Evolutionary conservation across 2,113 vertebrate species (phyloP).

Genomic region (Perca schrenkii): DNA sequence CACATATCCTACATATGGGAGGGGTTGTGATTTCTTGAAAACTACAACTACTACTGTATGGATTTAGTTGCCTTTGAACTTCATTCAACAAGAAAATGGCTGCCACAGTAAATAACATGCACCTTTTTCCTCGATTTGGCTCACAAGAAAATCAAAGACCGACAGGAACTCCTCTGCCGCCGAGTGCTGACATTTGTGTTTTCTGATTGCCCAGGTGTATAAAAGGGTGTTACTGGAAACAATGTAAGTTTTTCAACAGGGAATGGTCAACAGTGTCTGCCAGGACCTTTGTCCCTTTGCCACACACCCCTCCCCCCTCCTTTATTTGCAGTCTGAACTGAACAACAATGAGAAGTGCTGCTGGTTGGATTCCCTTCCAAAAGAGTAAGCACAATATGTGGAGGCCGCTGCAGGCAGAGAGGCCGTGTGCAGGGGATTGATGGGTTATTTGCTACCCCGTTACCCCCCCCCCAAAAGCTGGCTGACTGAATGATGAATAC

Average conservation of each 20-base stretch:
- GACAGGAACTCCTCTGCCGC: background rate
- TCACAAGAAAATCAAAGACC: background rate
- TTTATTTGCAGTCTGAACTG: constrained; percentile 67
- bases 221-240: constrained; percentile 38
- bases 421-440: constrained; percentile 54
- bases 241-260: constrained; percentile 67
- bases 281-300: constrained; percentile 72
- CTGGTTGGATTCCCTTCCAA: constrained; percentile 82
- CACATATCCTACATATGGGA: too few relatives aligned
- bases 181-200: constrained; percentile 67
- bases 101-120: too few relatives aligned
- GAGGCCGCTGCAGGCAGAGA: constrained; percentile 63
- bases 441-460: constrained; percentile 40
- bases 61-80: too few relatives aligned
- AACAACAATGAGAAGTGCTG: constrained; percentile 85
- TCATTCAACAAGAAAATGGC: too few relatives aligned
- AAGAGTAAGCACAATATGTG: constrained; percentile 78
- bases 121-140: too few relatives aligned
- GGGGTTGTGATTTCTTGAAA: too few relatives aligned
- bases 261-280: constrained; percentile 40
- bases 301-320: constrained; percentile 1
- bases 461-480: background rate
- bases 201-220: constrained; percentile 64
- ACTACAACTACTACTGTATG: too few relatives aligned
- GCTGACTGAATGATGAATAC: background rate